Evolutionary conservation across 2,888 invertebrate genomes (phyloP).

Genomic region (Adela reaumurella): DNA sequence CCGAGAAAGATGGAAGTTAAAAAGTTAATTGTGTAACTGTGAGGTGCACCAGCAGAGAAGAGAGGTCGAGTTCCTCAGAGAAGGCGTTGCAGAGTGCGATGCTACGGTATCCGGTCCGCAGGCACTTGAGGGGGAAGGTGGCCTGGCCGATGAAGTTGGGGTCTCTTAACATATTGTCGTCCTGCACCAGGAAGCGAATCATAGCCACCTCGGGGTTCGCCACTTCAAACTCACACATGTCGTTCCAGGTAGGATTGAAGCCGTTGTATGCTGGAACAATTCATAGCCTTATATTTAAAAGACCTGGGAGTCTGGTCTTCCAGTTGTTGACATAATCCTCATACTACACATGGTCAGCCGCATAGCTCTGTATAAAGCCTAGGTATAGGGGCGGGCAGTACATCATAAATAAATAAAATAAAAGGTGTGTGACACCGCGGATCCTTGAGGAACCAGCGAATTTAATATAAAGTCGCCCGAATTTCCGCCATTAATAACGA

Average conservation of each 20-base stretch:
- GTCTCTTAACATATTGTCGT: slow-evolving; percentile 97
- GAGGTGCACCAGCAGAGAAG: slow-evolving; percentile 82
- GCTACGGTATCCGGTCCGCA: slow-evolving; percentile 86
- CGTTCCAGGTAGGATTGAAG: slow-evolving; percentile 91
- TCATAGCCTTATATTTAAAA: too few species aligned
- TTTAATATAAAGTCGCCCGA: too few species aligned
- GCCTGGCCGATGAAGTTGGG: slow-evolving; percentile 96
- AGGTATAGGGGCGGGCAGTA: too few species aligned
- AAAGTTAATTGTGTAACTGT: slow-evolving; percentile 37
- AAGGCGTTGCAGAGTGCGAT: slow-evolving; percentile 85
- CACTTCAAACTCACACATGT: slow-evolving; percentile 78
- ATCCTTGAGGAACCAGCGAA: too few species aligned
- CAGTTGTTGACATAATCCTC: too few species aligned
- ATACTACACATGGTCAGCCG: too few species aligned
- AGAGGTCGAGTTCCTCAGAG: slow-evolving; percentile 90
- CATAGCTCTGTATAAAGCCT: too few species aligned
- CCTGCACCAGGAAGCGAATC: slow-evolving; percentile 83
- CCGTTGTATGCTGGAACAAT: slow-evolving; percentile 80
- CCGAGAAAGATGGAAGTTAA: too few species aligned
- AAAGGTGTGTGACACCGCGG: too few species aligned
- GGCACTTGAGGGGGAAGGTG: slow-evolving; percentile 80
- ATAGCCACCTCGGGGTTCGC: slow-evolving; percentile 80
- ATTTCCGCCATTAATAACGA: too few species aligned
- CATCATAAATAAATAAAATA: too few species aligned
- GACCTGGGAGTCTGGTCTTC: too few species aligned